Evolutionary conservation across 2,113 vertebrate species (phyloP), one percentile per base, ranked within the genome.

Genomic region (Ardeotis arabs): DNA sequence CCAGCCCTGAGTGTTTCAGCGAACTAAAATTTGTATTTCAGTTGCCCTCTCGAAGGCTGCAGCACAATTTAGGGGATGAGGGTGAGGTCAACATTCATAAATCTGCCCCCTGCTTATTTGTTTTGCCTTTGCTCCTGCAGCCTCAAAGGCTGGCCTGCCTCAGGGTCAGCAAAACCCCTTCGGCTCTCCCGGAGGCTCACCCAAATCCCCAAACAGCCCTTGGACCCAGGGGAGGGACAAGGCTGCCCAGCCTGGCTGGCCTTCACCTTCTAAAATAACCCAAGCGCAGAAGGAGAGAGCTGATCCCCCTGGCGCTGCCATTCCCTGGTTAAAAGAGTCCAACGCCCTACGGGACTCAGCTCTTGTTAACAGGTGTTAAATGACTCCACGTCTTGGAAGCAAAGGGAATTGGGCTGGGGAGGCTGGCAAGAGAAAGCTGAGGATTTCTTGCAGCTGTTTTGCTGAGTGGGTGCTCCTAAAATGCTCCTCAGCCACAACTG

Each of bases 341-440:
- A 49, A 77, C 82, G 25, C 2, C 37, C 66, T 7, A 8, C 1
- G 0, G 20, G 44, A 53, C 39, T 58, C 8, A 0, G n/a, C 23
- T 59, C 50, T 64, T 58, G 67, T 62, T 49, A 62, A 63, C 8
- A 50, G 18, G 35, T 77, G 44, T 66, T 53, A 59, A 64, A n/a
- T 19, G 58, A 25, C 44, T 58, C 44, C 50, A 53, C 64, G 50
- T 45, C 64, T 50, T 63, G 25, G 68, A 86, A 74, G 47, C n/a
- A 21, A 87, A 63, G 24, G 68, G 45, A 50, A 29, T 12, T 2
- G 2, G 69, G 19, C 20, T 25, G 41, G 69, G 76, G 62, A 74
- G 55, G 49, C 3, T 56, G 76, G 69, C 49, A 56, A 33, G 55
- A 45, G 44, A 58, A 72, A 70, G n/a, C 7, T 9, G 53, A 56